phyloP scores from a whole-genome alignment of 2,797 vertebrate genomes.

The Corythornis leucogaster region DNA sequence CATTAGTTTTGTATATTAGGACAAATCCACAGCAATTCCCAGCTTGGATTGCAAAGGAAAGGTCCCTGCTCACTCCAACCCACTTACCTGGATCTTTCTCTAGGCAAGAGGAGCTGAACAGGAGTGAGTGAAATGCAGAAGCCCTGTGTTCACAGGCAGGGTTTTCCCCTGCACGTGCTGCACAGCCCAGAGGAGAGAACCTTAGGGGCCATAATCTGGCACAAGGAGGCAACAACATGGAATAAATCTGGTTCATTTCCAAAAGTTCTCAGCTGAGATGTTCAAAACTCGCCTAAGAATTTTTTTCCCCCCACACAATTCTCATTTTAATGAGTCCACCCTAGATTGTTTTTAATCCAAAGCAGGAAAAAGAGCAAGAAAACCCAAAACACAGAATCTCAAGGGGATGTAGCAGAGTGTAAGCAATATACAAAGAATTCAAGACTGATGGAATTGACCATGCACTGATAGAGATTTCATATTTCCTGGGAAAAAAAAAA shows the following conservation, averaged over 20 bases:
- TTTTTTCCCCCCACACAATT: neutral
- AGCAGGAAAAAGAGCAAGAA: neutral
- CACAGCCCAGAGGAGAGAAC: neutral
- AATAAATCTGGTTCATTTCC: neutral
- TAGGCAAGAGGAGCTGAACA: neutral
- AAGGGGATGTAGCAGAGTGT: neutral
- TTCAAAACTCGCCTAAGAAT: neutral
- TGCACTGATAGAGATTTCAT: neutral
- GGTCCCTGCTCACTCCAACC: neutral
- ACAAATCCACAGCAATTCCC: neutral
- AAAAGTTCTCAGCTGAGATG: neutral
- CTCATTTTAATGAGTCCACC: no score
- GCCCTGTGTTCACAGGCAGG: neutral
- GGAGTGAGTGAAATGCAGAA: neutral
- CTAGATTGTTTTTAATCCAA: neutral
- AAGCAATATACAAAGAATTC: neutral
- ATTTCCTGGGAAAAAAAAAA: neutral
- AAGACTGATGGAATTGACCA: neutral
- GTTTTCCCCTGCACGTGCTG: neutral
- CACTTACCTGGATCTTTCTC: neutral
- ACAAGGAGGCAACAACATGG: neutral
- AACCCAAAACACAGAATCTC: neutral
- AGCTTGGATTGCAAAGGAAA: neutral
- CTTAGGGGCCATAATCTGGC: neutral
- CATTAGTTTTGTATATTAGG: neutral